phyloP scores from a whole-genome alignment of 2,888 invertebrate genomes.

The Nomada ferruginata region DNA sequence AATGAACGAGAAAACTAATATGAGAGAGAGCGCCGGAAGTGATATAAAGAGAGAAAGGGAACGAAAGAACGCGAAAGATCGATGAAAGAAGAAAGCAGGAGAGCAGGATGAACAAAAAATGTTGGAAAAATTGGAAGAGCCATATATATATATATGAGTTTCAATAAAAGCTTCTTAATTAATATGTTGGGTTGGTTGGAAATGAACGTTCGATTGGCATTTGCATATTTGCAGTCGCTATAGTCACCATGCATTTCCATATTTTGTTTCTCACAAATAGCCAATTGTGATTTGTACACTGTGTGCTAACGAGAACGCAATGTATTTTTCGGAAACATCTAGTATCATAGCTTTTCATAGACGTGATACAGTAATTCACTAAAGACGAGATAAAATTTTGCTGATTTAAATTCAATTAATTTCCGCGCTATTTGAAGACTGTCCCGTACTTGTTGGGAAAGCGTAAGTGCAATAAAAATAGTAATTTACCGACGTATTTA shows the following conservation, averaged over 20 bases:
- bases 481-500: too few species aligned
- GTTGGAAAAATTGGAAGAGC: neutral
- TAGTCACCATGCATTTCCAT: neutral
- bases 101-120: slow-evolving; percentile 1
- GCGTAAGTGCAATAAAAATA: too few species aligned
- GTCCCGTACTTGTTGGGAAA: too few species aligned
- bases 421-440: too few species aligned
- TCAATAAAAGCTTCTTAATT: slow-evolving; percentile 3
- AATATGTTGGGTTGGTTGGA: neutral
- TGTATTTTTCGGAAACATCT: too few species aligned
- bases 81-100: slow-evolving; percentile 2
- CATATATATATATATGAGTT: neutral
- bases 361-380: too few species aligned
- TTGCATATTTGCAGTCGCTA: neutral
- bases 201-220: neutral
- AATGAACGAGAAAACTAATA: slow-evolving; percentile 38
- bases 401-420: too few species aligned
- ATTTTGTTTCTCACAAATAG: too few species aligned
- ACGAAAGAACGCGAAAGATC: neutral
- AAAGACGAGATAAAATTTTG: too few species aligned
- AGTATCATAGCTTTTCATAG: too few species aligned
- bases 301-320: too few species aligned
- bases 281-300: too few species aligned
- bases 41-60: neutral
- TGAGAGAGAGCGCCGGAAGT: slow-evolving; percentile 6